A percentile compares a stretch with the other conserved stretches of the same genome.
These are phyloP conservation scores for Eremobia ochroleuca DNA, from an alignment of 2,888 invertebrate genomes.

Conservation along the genomic window DNA sequence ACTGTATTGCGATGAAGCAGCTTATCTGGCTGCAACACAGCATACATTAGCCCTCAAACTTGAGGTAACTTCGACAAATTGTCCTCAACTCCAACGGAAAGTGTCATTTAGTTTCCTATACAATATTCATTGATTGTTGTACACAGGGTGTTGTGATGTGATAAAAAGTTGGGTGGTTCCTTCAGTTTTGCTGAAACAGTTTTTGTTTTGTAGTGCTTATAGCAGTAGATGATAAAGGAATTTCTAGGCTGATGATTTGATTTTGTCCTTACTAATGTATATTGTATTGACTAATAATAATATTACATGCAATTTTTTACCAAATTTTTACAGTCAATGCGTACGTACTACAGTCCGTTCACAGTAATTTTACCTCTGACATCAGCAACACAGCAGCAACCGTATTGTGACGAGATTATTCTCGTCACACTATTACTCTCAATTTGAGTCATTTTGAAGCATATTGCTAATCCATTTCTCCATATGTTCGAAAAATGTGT, in stretches of 20 bases:
- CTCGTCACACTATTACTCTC: no score
- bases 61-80: conserved; percentile 40
- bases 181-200: background rate
- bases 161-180: conserved; percentile 18
- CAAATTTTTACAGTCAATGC: background rate
- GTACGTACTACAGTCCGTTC: no score
- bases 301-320: background rate
- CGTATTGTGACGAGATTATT: no score
- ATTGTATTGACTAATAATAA: background rate
- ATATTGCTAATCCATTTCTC: no score
- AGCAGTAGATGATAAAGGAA: background rate
- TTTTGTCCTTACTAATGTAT: background rate
- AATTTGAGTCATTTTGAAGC: no score
- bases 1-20: conserved; percentile 25
- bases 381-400: no score
- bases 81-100: conserved; percentile 26
- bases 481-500: no score
- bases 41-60: conserved; percentile 48
- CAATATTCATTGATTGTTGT: conserved; percentile 41
- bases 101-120: conserved; percentile 21
- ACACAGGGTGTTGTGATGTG: conserved; percentile 21
- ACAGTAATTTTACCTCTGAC: no score
- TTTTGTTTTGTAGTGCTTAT: conserved; percentile 1
- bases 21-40: conserved; percentile 49
- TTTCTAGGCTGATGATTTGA: background rate